Evolutionary conservation across 2,797 vertebrate genomes (phyloP).

Genomic region (Poeciliopsis gracilis): DNA sequence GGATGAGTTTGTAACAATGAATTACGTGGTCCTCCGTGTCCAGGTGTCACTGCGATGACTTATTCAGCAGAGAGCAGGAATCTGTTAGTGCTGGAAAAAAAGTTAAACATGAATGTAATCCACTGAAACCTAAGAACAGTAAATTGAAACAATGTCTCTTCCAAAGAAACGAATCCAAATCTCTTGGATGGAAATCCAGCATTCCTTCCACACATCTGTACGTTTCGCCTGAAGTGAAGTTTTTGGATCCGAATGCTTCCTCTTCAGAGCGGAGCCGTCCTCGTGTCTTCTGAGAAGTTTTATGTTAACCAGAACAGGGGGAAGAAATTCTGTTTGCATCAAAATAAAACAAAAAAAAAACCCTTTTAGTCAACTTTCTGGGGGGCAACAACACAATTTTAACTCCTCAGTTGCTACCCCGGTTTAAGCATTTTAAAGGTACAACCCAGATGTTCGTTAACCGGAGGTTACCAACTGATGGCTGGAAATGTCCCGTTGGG

Average conservation of each 20-base stretch:
- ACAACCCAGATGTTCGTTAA: neutral
- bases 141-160: conserved; percentile 2
- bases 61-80: neutral
- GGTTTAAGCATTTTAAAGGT: neutral
- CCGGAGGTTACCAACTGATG: neutral
- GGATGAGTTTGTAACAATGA: neutral
- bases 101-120: neutral
- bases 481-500: neutral
- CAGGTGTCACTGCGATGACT: neutral
- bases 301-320: neutral
- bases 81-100: neutral
- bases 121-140: neutral
- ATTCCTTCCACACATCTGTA: conserved; percentile 6
- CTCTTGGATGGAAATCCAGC: neutral
- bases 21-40: neutral
- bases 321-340: neutral
- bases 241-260: neutral
- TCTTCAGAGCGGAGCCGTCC: neutral
- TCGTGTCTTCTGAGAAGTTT: neutral
- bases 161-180: neutral
- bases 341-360: neutral
- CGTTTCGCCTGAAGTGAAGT: neutral
- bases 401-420: neutral
- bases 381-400: neutral
- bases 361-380: neutral